Base-by-base conservation (phyloP, 2,113 vertebrate species). In the Poeciliopsis turrubarensis region DNA sequence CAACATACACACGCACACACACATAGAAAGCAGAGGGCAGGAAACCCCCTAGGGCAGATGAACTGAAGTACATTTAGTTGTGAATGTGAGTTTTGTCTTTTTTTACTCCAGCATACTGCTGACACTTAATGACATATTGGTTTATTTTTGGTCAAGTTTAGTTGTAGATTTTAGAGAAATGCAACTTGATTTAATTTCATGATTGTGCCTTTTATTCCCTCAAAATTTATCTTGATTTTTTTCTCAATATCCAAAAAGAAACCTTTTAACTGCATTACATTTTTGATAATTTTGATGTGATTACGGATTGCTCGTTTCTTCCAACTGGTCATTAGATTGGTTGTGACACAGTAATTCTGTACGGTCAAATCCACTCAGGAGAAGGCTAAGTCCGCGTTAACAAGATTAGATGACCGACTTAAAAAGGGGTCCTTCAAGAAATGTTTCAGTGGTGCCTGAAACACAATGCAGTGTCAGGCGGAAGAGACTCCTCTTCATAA, bases 1-100 rank as follows among this genome's bases (percentile, higher is more conserved):
- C 83, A 87, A 78, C 86, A 82, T 79, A 85, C 73, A 82, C 81
- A 85, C 25, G 75, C 86, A 82, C 82, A 77, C 86, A 82, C 82
- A 85, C 73, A 83, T 19, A 57, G 51, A 85, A 81, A 77, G 86
- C 85, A 91, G 82, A 62, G 51, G 86, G 80, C 74, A 84, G 84
- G 86, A 87, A 88, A 86, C 74, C 83, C 84, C 82, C 72, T 1
- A 32, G 80, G 86, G 77, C 71, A 44, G 57, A 78, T 72, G 72
- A 76, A 77, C 70, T 82, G 34, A 69, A n/a, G 32, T 60, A 22
- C 71, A 41, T 75, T 66, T 68, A 27, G 30, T 37, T 34, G 26
- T 82, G 44, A 57, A 62, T 71, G 72, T 66, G 75, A 29, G 32
- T 26, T 66, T 66, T 13, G 72, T 76, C 9, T 81, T 74, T 76